phyloP scores from a whole-genome alignment of 2,113 vertebrate genomes.

The Nothobranchius kuhntae region DNA sequence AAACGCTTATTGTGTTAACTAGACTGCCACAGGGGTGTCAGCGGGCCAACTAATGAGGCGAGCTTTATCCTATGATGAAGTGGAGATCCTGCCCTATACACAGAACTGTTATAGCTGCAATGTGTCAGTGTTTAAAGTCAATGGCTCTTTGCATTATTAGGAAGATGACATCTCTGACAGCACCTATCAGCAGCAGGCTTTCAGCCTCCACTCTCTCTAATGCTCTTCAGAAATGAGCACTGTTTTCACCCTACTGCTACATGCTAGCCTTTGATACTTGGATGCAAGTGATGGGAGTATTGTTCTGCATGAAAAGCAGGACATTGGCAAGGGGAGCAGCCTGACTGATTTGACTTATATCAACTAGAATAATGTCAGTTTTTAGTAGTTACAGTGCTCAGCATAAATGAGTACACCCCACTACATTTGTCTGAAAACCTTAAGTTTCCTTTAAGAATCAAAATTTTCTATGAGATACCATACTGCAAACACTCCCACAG shows the following conservation, averaged over 20 bases:
- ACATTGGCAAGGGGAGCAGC: neutral
- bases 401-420: too few relatives aligned
- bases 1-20: conserved; percentile 28
- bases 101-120: neutral
- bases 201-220: neutral
- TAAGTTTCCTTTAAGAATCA: too few relatives aligned
- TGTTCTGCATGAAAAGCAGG: neutral
- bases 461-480: too few relatives aligned
- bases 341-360: too few relatives aligned
- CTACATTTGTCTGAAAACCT: too few relatives aligned
- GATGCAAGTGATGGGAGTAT: neutral
- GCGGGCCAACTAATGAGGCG: neutral
- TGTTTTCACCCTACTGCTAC: neutral
- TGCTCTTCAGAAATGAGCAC: neutral
- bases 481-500: too few relatives aligned
- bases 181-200: neutral
- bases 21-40: conserved; percentile 6
- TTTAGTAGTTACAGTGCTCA: too few relatives aligned
- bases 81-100: neutral
- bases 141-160: neutral
- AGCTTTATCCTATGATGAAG: neutral
- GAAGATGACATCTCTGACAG: neutral
- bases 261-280: neutral
- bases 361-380: too few relatives aligned
- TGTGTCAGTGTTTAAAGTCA: neutral